A percentile compares a stretch with the other conserved stretches of the same genome.
phyloP scores from a whole-genome alignment of 2,797 vertebrate genomes.

The Hyperoplus immaculatus region DNA sequence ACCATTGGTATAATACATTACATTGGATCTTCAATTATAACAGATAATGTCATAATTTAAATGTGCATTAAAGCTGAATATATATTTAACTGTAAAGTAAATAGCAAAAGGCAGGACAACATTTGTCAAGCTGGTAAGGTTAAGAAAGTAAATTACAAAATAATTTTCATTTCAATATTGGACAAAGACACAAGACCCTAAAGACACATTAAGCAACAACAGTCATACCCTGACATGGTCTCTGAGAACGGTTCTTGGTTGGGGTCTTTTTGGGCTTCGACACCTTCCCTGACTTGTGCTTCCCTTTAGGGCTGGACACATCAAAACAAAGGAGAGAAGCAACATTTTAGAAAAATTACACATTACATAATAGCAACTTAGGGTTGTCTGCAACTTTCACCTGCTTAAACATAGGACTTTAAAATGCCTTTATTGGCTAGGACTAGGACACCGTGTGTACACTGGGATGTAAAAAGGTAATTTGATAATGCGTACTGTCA shows the following conservation, averaged over 20 bases:
- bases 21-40: not conserved
- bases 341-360: conserved; percentile 2
- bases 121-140: not conserved
- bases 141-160: not conserved
- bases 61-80: not conserved
- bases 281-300: conserved; percentile 91
- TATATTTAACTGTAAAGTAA: not conserved
- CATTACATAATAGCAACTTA: not conserved
- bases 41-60: not conserved
- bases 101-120: not conserved
- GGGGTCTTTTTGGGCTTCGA: conserved; percentile 88
- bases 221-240: conserved; percentile 88
- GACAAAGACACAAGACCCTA: not conserved
- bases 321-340: conserved; percentile 9
- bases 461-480: not conserved
- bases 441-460: not conserved
- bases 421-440: not conserved
- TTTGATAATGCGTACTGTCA: not conserved
- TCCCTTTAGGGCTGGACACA: conserved; percentile 90
- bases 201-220: not conserved
- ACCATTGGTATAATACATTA: not conserved
- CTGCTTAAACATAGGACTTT: not conserved
- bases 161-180: not conserved
- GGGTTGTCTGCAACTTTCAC: not conserved
- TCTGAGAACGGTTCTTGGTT: conserved; percentile 86